Conservation (phyloP, 2,113 vertebrate species). For the Microcebus jonahi region DNA sequence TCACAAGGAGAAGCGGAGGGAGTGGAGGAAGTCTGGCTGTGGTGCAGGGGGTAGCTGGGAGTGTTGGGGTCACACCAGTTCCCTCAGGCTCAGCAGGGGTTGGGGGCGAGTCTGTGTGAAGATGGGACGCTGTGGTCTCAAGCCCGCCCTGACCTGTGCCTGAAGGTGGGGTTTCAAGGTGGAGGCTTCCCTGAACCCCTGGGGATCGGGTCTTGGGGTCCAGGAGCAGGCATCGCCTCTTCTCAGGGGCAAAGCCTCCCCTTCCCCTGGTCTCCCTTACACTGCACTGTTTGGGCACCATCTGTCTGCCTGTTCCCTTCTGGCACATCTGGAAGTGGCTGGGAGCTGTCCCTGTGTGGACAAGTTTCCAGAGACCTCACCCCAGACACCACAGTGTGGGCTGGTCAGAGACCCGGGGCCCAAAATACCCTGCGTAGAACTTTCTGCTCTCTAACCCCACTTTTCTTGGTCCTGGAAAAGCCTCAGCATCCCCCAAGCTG, state of each 20-base stretch:
- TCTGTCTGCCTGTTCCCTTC: background rate
- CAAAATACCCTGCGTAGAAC: background rate
- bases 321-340: too few relatives aligned
- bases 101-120: too few relatives aligned
- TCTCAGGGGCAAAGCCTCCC: background rate
- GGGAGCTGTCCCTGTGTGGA: background rate
- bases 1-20: background rate
- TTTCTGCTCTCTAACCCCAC: background rate
- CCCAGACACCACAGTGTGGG: background rate
- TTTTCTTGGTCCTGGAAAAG: background rate
- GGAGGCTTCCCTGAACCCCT: background rate
- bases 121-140: background rate
- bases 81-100: too few relatives aligned
- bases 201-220: background rate
- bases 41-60: too few relatives aligned
- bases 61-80: background rate
- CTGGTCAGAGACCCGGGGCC: background rate
- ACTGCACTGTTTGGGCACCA: background rate
- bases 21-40: background rate
- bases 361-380: background rate
- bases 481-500: too few relatives aligned
- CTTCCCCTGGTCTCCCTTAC: background rate
- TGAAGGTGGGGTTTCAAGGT: background rate
- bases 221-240: background rate
- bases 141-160: background rate